phyloP scores from a whole-genome alignment of 2,888 invertebrate genomes.

The Drymonia ruficornis region DNA sequence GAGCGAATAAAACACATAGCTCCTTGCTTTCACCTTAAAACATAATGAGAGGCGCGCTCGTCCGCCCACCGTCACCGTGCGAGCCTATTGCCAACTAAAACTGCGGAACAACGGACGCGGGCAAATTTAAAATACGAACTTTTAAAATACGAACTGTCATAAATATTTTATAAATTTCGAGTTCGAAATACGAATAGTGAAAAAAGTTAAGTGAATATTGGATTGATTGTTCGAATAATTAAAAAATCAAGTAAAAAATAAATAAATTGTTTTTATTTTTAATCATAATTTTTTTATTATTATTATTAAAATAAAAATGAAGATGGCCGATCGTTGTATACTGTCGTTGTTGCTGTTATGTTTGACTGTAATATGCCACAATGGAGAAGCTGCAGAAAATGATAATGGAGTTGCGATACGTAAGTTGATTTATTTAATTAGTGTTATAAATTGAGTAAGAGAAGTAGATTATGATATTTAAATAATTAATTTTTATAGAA shows the following conservation, averaged over 20 bases:
- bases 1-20: slow-evolving; percentile 77
- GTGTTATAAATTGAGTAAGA: no score
- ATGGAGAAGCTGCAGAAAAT: slow-evolving; percentile 68
- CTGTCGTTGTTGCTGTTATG: slow-evolving; percentile 66
- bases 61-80: slow-evolving; percentile 52
- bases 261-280: slow-evolving; percentile 33
- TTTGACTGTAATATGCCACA: slow-evolving; percentile 62
- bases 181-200: slow-evolving; percentile 28
- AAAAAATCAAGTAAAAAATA: slow-evolving; percentile 20
- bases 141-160: slow-evolving; percentile 43
- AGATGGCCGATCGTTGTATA: slow-evolving; percentile 64
- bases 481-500: no score
- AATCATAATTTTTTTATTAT: slow-evolving; percentile 25
- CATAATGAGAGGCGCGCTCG: slow-evolving; percentile 72
- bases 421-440: slow-evolving; percentile 52
- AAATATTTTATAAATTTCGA: slow-evolving; percentile 23
- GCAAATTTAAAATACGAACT: slow-evolving; percentile 48
- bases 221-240: slow-evolving; percentile 37
- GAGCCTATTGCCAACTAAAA: slow-evolving; percentile 63
- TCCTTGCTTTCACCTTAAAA: slow-evolving; percentile 79
- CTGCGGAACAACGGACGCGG: slow-evolving; percentile 67
- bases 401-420: slow-evolving; percentile 60
- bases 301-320: slow-evolving; percentile 43
- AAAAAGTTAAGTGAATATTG: slow-evolving; percentile 38
- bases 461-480: neutral